Percentiles rank a stretch among this genome's conserved stretches.
phyloP scores from a whole-genome alignment of 2,113 vertebrate species.

The Oncorhynchus masou region DNA sequence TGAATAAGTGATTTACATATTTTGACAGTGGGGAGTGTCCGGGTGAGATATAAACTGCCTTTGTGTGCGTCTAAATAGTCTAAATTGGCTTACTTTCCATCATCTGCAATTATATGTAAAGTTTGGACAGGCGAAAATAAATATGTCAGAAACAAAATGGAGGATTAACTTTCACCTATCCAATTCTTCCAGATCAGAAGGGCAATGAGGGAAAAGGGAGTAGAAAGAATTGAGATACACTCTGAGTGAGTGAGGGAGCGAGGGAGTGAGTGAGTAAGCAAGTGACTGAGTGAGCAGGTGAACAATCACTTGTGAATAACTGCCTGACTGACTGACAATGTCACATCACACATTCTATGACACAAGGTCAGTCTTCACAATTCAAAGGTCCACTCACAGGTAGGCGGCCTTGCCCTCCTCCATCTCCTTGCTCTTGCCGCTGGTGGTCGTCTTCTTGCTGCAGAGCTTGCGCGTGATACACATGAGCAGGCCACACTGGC shows the following conservation, averaged over 20 bases:
- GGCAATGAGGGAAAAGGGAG: too few species aligned
- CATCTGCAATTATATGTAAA: background rate
- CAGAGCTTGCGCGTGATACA: constrained; percentile 93
- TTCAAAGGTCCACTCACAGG: constrained; percentile 81
- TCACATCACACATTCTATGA: background rate
- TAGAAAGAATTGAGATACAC: too few species aligned
- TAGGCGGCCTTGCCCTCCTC: constrained; percentile 98
- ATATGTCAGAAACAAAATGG: too few species aligned
- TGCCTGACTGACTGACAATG: background rate
- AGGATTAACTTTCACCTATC: too few species aligned
- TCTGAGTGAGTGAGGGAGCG: background rate
- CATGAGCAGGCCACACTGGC: constrained; percentile 95
- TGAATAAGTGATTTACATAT: background rate
- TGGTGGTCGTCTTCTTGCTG: constrained; percentile 92
- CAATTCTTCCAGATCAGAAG: too few species aligned
- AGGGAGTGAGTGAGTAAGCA: background rate
- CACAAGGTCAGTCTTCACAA: background rate
- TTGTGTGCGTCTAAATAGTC: background rate
- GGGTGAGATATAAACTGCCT: background rate
- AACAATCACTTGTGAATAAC: background rate
- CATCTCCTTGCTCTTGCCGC: constrained; percentile 92
- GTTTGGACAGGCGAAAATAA: too few species aligned
- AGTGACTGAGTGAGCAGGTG: background rate
- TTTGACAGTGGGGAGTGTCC: background rate
- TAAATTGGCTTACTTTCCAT: background rate